Conservation (phyloP, 2,797 vertebrate species). For the Thaleichthys pacificus region DNA sequence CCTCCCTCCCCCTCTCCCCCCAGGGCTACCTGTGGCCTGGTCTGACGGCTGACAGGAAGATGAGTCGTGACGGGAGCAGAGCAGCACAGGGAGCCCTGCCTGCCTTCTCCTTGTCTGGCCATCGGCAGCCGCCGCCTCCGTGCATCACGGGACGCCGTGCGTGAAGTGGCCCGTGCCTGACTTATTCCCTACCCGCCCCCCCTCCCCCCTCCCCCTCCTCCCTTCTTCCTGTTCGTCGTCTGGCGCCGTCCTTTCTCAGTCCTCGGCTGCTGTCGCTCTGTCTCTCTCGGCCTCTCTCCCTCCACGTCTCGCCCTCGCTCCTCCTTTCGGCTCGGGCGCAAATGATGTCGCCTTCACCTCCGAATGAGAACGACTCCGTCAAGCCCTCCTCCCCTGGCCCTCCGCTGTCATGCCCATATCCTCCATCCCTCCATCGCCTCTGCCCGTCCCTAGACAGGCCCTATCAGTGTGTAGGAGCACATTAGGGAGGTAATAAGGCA, state of each 20-base stretch:
- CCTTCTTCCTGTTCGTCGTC: too few species aligned
- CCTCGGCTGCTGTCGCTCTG: conserved; percentile 24
- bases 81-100: background rate
- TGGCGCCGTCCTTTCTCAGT: background rate
- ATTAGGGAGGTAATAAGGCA: conserved; percentile 65
- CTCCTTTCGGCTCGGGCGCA: background rate
- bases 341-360: background rate
- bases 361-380: conserved; percentile 34
- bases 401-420: background rate
- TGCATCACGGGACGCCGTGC: background rate
- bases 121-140: too few species aligned
- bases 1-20: too few species aligned
- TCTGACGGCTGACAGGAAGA: background rate
- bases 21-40: too few species aligned
- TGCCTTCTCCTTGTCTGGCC: background rate
- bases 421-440: background rate
- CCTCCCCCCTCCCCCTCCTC: background rate
- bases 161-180: background rate
- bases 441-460: conserved; percentile 6
- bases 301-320: conserved; percentile 38
- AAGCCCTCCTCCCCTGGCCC: background rate
- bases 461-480: conserved; percentile 53
- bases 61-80: background rate
- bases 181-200: background rate
- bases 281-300: conserved; percentile 51